Evolutionary conservation across 1,140 invertebrate genomes (phyloP).

Genomic region (Trichonephila clavata): DNA sequence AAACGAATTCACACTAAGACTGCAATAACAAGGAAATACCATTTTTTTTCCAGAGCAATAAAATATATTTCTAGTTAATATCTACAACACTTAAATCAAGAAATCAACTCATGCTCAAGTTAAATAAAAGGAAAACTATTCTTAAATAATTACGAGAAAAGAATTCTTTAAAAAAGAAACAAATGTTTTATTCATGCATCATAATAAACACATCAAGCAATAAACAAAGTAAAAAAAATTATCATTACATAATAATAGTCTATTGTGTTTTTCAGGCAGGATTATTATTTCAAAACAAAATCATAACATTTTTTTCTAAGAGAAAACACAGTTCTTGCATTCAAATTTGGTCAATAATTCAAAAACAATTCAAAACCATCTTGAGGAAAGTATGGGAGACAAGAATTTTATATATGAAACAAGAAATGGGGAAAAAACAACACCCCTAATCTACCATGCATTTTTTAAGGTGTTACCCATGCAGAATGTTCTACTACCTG

Average conservation of each 20-base stretch:
- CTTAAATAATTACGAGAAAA: neutral
- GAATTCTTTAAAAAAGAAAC: neutral
- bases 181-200: neutral
- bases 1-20: no score
- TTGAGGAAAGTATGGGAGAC: no score
- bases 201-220: neutral
- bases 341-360: neutral
- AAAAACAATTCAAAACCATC: neutral
- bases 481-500: conserved; percentile 67
- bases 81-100: neutral
- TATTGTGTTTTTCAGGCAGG: neutral
- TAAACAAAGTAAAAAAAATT: neutral
- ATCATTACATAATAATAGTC: neutral
- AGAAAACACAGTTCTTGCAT: neutral
- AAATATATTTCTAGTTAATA: neutral
- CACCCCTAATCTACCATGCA: conserved; percentile 44
- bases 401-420: neutral
- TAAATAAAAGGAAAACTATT: neutral
- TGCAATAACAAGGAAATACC: no score
- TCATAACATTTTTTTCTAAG: neutral
- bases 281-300: neutral
- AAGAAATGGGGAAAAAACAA: neutral
- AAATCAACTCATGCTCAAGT: neutral
- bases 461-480: conserved; percentile 12
- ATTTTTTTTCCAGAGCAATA: no score